These are phyloP conservation scores for Agrilus mali DNA, from an alignment of 2,888 invertebrate species.

Conservation along the genomic window DNA sequence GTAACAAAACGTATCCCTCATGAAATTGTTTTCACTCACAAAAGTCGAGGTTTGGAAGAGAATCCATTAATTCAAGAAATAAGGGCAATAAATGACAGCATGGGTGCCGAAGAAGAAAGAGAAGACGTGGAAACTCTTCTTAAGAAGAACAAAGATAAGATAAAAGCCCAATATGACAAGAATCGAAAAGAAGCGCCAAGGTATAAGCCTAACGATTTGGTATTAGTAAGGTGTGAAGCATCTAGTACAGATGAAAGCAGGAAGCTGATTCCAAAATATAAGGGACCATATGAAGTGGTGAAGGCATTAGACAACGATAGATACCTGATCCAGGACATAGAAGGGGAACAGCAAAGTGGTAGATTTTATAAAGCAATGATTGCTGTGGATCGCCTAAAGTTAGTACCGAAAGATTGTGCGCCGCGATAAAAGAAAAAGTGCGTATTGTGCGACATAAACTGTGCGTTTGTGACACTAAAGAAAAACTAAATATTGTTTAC, in stretches of 20 bases:
- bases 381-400: not conserved
- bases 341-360: conserved; percentile 10
- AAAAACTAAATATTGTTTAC: no score
- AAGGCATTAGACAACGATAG: not conserved
- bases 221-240: not conserved
- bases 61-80: conserved; percentile 4
- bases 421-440: no score
- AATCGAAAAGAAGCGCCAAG: not conserved
- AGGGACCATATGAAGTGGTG: not conserved
- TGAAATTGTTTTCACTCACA: conserved; percentile 4
- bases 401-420: no score
- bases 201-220: not conserved
- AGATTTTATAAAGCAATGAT: conserved; percentile 7
- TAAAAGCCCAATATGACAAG: not conserved
- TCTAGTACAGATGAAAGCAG: not conserved
- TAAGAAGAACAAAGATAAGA: not conserved
- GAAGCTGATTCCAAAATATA: conserved; percentile 1
- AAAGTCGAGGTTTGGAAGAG: conserved; percentile 7
- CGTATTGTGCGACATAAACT: no score
- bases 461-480: no score
- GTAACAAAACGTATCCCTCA: conserved; percentile 2
- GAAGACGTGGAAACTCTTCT: not conserved
- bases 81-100: conserved; percentile 2
- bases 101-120: not conserved
- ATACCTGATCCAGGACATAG: conserved; percentile 3